These are phyloP conservation scores for Bombyx huttoni DNA, from an alignment of 2,888 invertebrate species.

Conservation along the genomic window DNA sequence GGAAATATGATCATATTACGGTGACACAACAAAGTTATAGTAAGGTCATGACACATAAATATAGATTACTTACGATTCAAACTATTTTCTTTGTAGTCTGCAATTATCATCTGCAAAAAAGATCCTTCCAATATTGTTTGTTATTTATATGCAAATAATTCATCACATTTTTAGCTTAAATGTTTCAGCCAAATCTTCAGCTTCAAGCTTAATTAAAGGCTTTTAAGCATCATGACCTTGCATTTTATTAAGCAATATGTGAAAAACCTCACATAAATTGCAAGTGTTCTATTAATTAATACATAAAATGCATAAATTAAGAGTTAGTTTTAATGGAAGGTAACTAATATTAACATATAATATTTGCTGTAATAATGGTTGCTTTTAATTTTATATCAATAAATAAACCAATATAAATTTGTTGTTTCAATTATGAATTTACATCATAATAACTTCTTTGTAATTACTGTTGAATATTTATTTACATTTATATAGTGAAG, in stretches of 20 bases:
- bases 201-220: neutral
- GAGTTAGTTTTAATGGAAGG: conserved; percentile 33
- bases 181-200: neutral
- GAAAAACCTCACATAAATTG: conserved; percentile 20
- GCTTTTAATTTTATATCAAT: conserved; percentile 69
- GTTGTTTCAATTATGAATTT: conserved; percentile 11
- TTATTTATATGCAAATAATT: no score
- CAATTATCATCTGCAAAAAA: neutral
- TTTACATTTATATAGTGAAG: no score
- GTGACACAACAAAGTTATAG: conserved; percentile 5
- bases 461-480: no score
- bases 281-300: conserved; percentile 17
- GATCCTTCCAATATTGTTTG: neutral
- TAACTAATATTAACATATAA: conserved; percentile 31
- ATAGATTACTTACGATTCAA: neutral
- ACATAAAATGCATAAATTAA: conserved; percentile 25
- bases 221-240: neutral
- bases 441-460: no score
- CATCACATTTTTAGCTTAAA: no score
- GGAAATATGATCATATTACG: neutral
- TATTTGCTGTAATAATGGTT: conserved; percentile 63
- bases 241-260: conserved; percentile 2
- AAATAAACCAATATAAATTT: conserved; percentile 29
- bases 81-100: neutral
- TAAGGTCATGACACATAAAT: neutral